A percentile compares a stretch with the other conserved stretches of the same genome.
Evolutionary conservation across 2,888 invertebrate genomes (phyloP).

Genomic region (Neoscelio sp.): DNA sequence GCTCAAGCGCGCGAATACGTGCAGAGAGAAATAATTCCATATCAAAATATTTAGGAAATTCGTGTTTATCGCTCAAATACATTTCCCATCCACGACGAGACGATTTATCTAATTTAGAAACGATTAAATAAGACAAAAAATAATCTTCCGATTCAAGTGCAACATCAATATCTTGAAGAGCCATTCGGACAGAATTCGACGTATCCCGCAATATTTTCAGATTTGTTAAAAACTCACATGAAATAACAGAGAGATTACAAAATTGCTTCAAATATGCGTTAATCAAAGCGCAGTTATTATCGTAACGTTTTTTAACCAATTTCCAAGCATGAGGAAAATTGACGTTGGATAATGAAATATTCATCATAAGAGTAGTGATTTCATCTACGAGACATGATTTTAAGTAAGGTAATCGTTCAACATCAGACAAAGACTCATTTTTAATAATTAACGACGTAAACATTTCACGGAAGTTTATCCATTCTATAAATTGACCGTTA

Average conservation of each 20-base stretch:
- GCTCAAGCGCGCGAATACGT: too few relatives aligned
- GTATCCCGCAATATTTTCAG: constrained; percentile 12
- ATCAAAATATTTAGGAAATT: not conserved
- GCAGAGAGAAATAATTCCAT: too few relatives aligned
- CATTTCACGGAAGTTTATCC: constrained; percentile 15
- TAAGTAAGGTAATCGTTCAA: constrained; percentile 15
- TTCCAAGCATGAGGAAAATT: not conserved
- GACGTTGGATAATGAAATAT: not conserved
- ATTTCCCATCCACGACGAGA: not conserved
- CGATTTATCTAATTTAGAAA: not conserved
- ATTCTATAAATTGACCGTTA: constrained; percentile 8
- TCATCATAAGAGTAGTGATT: not conserved
- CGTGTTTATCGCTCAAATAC: not conserved
- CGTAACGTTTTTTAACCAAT: constrained; percentile 1
- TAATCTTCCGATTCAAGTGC: not conserved
- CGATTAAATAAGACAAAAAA: not conserved
- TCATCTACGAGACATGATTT: constrained; percentile 5
- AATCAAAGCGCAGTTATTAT: constrained; percentile 5
- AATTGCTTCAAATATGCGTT: constrained; percentile 5
- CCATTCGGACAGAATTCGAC: not conserved
- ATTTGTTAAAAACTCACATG: not conserved
- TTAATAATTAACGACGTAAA: constrained; percentile 12
- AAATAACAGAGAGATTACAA: not conserved
- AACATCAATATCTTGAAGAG: not conserved
- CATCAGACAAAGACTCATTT: not conserved